Percentiles rank a stretch among this genome's conserved stretches.
Evolutionary conservation across 1,140 invertebrate genomes (phyloP).

Genomic region (Cephus cinctus): DNA sequence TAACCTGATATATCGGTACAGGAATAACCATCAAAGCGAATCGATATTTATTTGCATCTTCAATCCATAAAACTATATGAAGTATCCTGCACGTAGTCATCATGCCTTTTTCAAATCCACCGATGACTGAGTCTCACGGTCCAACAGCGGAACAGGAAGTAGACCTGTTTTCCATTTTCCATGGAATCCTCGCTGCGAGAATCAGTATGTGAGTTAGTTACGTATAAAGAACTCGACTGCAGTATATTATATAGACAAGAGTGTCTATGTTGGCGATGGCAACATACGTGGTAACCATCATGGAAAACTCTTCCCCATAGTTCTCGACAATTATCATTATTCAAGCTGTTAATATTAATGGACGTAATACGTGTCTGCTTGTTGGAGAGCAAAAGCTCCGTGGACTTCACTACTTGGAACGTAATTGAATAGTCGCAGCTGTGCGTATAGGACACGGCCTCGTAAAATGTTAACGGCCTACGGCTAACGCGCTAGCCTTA

Average conservation of each 20-base stretch:
- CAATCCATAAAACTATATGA: too few species aligned
- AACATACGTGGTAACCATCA: too few species aligned
- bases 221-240: too few species aligned
- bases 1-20: too few species aligned
- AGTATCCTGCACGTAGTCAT: too few species aligned
- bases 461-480: constrained; percentile 43
- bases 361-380: constrained; percentile 29
- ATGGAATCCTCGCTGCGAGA: constrained; percentile 10
- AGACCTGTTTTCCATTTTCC: constrained; percentile 26
- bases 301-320: constrained; percentile 29
- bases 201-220: too few species aligned
- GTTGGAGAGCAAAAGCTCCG: too few species aligned
- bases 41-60: too few species aligned
- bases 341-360: constrained; percentile 48
- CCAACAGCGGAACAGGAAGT: constrained; percentile 21
- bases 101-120: constrained; percentile 5
- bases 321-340: constrained; percentile 41
- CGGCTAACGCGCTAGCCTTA: constrained; percentile 20
- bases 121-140: constrained; percentile 20
- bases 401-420: constrained; percentile 21
- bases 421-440: constrained; percentile 45
- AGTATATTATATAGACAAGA: too few species aligned
- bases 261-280: too few species aligned
- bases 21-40: too few species aligned
- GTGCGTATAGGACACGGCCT: constrained; percentile 32